phyloP scores from a whole-genome alignment of 2,797 vertebrate genomes.

The Lagorchestes hirsutus region DNA sequence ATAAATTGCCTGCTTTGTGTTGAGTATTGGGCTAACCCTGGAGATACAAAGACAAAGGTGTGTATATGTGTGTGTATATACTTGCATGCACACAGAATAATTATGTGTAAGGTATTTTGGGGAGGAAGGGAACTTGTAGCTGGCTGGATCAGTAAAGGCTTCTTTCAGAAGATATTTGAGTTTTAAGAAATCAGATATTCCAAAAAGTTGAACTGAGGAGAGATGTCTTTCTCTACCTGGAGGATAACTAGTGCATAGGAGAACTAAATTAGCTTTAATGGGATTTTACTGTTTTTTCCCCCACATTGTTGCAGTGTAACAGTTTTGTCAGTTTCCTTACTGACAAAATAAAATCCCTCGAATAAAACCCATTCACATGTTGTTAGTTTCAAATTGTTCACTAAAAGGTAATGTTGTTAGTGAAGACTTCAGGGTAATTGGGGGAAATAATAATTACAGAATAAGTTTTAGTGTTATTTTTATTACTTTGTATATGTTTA shows the following conservation, averaged over 20 bases:
- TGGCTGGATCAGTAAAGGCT: neutral
- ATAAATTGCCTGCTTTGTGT: neutral
- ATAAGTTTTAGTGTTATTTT: constrained; percentile 36
- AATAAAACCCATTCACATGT: constrained; percentile 10
- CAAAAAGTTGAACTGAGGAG: neutral
- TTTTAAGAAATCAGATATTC: neutral
- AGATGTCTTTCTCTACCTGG: neutral
- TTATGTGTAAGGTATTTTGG: neutral
- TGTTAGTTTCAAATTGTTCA: constrained; percentile 14
- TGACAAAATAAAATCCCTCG: constrained; percentile 8
- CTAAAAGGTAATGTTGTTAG: neutral
- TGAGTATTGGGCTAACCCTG: too few species aligned
- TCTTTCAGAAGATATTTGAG: neutral
- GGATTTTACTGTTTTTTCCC: neutral
- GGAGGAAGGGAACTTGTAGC: neutral
- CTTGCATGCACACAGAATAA: neutral
- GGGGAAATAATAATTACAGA: constrained; percentile 26
- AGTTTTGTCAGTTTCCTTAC: neutral
- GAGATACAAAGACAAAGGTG: too few species aligned
- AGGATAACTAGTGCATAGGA: neutral
- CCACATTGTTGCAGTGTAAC: neutral
- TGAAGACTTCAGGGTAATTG: neutral
- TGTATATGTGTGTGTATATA: too few species aligned
- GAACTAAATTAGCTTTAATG: neutral
- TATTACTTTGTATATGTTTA: constrained; percentile 28